Percentiles rank a stretch among this genome's conserved stretches.
Evolutionary conservation across 2,113 vertebrate species (phyloP).

Genomic region (Mastomys coucha): DNA sequence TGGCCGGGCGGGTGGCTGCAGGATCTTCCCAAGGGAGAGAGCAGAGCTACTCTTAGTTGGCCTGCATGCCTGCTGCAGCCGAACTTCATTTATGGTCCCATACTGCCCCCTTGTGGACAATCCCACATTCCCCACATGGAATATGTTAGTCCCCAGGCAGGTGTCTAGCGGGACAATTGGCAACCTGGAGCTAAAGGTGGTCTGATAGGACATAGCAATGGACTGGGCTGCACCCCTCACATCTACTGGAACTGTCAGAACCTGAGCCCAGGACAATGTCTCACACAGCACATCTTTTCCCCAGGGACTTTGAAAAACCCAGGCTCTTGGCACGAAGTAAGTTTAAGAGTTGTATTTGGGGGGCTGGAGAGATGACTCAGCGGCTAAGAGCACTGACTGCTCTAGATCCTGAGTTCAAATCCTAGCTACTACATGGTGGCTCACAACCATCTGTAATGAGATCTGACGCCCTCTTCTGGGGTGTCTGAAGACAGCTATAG

Average conservation of each 20-base stretch:
- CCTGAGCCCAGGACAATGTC: not conserved
- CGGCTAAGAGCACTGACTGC: too few species aligned
- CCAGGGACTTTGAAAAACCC: not conserved
- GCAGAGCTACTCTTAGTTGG: not conserved
- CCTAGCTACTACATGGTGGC: too few species aligned
- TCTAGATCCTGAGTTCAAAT: too few species aligned
- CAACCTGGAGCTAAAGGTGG: not conserved
- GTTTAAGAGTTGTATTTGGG: not conserved
- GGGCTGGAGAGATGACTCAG: too few species aligned
- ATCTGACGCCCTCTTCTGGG: too few species aligned
- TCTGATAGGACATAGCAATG: not conserved
- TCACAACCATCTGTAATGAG: too few species aligned
- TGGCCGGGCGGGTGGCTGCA: not conserved
- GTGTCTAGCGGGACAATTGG: not conserved
- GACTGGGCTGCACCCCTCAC: not conserved
- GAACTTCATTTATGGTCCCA: fast-evolving
- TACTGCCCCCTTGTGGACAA: slow-evolving; percentile 67
- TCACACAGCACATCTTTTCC: not conserved
- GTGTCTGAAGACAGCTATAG: too few species aligned
- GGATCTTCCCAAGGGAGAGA: not conserved
- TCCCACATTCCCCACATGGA: not conserved
- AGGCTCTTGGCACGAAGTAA: not conserved
- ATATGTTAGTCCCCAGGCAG: not conserved
- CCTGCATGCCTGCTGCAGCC: fast-evolving
- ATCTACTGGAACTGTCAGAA: not conserved